Conservation (phyloP, 2,888 invertebrate genomes). For the Protophormia terraenovae region DNA sequence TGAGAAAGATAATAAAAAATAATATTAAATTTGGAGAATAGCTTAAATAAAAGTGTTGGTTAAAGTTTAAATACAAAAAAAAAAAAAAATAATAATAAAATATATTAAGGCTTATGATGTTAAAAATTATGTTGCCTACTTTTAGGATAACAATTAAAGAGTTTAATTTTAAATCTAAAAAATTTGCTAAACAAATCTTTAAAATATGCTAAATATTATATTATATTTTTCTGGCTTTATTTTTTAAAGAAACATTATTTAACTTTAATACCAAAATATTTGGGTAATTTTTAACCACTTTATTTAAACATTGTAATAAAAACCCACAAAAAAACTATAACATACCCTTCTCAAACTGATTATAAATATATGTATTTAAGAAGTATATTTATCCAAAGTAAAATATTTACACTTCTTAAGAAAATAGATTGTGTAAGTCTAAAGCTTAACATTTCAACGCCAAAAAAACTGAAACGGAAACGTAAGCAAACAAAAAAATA, state of each 20-base stretch:
- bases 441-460: constrained; percentile 56
- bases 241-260: too few relatives aligned
- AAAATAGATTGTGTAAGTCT: constrained; percentile 33
- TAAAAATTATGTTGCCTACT: too few relatives aligned
- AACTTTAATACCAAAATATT: not conserved
- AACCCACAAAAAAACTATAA: not conserved
- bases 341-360: not conserved
- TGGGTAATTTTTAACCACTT: constrained; percentile 33
- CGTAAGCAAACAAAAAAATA: constrained; percentile 49
- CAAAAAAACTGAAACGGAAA: constrained; percentile 20
- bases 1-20: not conserved
- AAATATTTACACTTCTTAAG: constrained; percentile 58
- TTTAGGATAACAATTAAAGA: too few relatives aligned
- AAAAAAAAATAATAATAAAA: too few relatives aligned
- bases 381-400: constrained; percentile 50
- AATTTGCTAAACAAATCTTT: too few relatives aligned
- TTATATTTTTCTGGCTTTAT: too few relatives aligned
- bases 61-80: too few relatives aligned
- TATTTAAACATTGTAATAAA: not conserved
- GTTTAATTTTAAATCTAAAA: too few relatives aligned
- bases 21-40: too few relatives aligned
- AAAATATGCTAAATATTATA: too few relatives aligned
- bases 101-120: too few relatives aligned
- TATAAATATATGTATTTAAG: not conserved
- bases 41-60: too few relatives aligned